Base-by-base conservation (phyloP, 2,888 invertebrate species). In the Opisthograptis luteolata region DNA sequence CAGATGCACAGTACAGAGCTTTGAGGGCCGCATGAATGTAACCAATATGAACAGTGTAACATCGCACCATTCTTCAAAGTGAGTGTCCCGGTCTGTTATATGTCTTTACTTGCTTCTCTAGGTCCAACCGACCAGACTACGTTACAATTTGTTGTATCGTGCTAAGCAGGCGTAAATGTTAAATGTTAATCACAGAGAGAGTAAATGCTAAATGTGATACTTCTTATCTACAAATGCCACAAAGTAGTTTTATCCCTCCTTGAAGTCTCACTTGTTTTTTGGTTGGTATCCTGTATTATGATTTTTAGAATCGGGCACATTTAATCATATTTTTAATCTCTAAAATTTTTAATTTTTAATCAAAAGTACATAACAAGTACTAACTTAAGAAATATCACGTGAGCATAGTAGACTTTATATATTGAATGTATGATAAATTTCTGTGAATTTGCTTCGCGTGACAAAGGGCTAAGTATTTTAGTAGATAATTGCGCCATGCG, bases 1-100 rank as follows among this genome's bases (percentile, higher is more conserved):
- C 70, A 85, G 84, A 80, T 82, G 84, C 81, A 85, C 86, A 68
- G 69, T 82, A 60, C 87, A 87, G 81, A 87, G 82, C 75, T 85
- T 89, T 86, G 88, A 89, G 78, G 79, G 84, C 83, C 84, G 87
- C 87, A 84, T 87, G 85, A 88, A 88, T 84, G 71, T 86, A 72
- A 77, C 81, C 75, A 87, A 85, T 84, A 76, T 81, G 83, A 85
- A 85, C 83, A 80, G 80, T 81, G 70, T 85, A 74, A 76, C 84
- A 70, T 66, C 87, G 75, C 87, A 86, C 76, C 81, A 81, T 73
- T 73, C 81, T 70, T 68, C 85, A 69, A 87, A 85, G 89, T 90
- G 87, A 90, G 89, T 90, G 74, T 74, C 64, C 59, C 50, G 53
- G 22, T 41, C 48, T 65, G 56, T 64, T 55, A 32, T 54, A 48